Evolutionary conservation across 2,888 invertebrate species (phyloP).

Genomic region (Platypus cylindrus): DNA sequence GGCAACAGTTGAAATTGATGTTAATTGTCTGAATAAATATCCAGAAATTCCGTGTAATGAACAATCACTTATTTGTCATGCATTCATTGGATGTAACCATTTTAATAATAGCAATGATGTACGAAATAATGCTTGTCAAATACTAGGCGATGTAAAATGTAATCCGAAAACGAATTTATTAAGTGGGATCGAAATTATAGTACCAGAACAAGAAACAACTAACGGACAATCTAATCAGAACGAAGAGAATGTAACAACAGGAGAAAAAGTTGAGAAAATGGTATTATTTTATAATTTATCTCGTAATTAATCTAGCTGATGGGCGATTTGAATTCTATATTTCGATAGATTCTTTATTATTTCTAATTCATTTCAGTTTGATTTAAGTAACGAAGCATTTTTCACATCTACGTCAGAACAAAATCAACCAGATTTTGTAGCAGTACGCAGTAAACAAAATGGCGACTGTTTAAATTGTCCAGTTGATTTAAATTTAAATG

Average conservation of each 20-base stretch:
- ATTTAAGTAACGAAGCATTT: conserved; percentile 21
- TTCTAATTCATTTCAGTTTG: conserved; percentile 16
- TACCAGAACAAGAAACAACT: too few relatives aligned
- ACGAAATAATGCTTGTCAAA: conserved; percentile 17
- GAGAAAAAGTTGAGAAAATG: too few relatives aligned
- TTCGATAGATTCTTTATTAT: too few relatives aligned
- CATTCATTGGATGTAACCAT: conserved; percentile 21
- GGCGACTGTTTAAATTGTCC: conserved; percentile 41
- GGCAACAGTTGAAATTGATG: conserved; percentile 23
- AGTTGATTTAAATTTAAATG: conserved; percentile 39
- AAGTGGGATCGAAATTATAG: too few relatives aligned
- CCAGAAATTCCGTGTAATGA: conserved; percentile 22
- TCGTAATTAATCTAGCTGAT: conserved; percentile 5
- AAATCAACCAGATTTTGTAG: conserved; percentile 40
- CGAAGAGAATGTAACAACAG: too few relatives aligned
- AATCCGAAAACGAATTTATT: conserved; percentile 20
- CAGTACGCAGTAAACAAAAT: conserved; percentile 33
- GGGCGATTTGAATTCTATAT: too few relatives aligned
- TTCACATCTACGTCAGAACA: conserved; percentile 32
- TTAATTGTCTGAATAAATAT: conserved; percentile 21
- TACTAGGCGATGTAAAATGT: conserved; percentile 24
- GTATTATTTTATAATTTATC: conserved; percentile 1
- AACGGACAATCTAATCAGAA: too few relatives aligned
- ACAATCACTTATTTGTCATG: conserved; percentile 23
- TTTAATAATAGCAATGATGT: too few relatives aligned